Evolutionary conservation across 1,140 invertebrate genomes (phyloP), one percentile per base, ranked within the genome.

Genomic region (Caenorhabditis briggsae): DNA sequence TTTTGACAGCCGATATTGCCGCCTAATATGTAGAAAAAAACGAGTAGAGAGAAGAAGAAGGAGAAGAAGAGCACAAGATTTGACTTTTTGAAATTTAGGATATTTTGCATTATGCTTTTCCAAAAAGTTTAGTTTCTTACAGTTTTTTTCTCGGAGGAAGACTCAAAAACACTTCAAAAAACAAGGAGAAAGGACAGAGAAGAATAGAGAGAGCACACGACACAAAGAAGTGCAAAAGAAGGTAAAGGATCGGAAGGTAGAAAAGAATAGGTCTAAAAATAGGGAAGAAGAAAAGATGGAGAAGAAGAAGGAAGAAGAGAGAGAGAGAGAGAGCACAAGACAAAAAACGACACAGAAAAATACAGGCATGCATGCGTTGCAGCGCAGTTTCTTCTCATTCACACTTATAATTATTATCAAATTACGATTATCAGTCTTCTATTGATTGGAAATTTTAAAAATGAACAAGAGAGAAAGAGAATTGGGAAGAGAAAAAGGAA

Each of bases 1-100:
- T 87, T 59, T 91, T 91, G n/a, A 91, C 92, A 50, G 91, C 91
- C 25, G 91, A 92, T 64, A 91, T 92, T 56, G 89, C 92, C 59
- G 91, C 91, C 91, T 91, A 83, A 58, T 88, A 58, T 59, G 61
- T 8, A 85, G 82, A 83, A 86, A 82, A 61, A 84, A 48, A 82
- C 23, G 65, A 59, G 65, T 53, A 88, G 33, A 87, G 74, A 74
- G 53, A 82, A 56, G 83, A 55, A 84, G 20, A 43, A 46, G 33
- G n/a, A 74, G 56, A 53, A 11, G 16, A 11, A 11, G 50, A 53
- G 50, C 11, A 16, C 9, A 53, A 53, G 50, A 53, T 53, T 53
- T 5, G 16, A 53, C 11, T 53, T 11, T 14, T 53, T 53, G 50
- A 9, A 53, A 16, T 53, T 9, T 53, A 53, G 11, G 50, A 16